Evolutionary conservation across 2,888 invertebrate species (phyloP), one percentile per base, ranked within the genome.

Genomic region (Lamproptera curius): DNA sequence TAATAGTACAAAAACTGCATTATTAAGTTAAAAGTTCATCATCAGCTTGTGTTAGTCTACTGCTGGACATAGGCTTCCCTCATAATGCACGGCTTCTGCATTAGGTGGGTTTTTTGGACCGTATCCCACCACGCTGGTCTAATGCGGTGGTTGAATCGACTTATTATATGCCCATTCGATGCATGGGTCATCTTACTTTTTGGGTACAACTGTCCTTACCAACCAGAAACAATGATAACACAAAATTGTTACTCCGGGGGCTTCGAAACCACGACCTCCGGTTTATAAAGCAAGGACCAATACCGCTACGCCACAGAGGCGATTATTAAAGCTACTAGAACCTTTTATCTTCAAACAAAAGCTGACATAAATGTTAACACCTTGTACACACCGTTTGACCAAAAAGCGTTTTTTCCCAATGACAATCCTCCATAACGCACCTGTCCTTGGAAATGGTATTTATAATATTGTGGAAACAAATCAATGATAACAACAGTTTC

Each of bases 381-480:
- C 4, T 23, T 8, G 11, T 40, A 66, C 75, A 51, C 67, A 82
- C 82, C 57, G 65, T 61, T 28, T 74, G 73, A 42, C 78, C 77
- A 15, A 79, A 52, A 10, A 75, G 31, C 4, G 57, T 62, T 41
- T 64, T 65, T 46, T 67, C 70, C 74, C 73, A 73, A 14, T 65
- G 59, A 37, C 57, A 56, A 17, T 69, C 66, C 34, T 76, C 72
- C 8, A 55, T 26, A 0, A 15, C 46, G 31, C 66, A 65, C 58
- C 67, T 68, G 16, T 57, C 63, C 23, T 23, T 49, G 0, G 75
- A 67, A 3, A 78, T 47, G 17, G 61, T 57, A 40, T 79, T 67
- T 16, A 83, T 61, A 14, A 76, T 54, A 42, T 65, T 59, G 1
- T 73, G 67, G 9, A 76, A 61, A 35, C 53, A 58, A 42, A 62